A percentile compares a stretch with the other conserved stretches of the same genome.
Conservation (phyloP, 2,797 vertebrate genomes). For the Cygnus olor region DNA sequence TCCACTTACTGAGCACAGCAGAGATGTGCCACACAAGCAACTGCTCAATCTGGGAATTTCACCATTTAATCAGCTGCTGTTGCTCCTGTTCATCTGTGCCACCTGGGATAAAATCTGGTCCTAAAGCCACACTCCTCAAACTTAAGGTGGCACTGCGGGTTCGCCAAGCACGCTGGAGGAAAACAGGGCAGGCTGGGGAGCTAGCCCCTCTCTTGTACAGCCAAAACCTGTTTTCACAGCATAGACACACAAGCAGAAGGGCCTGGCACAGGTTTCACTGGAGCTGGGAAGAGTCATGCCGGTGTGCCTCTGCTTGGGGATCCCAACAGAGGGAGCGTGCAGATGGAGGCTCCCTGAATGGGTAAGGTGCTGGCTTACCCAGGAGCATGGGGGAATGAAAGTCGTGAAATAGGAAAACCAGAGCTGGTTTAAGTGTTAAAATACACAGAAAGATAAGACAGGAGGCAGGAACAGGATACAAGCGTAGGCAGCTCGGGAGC, state of each 20-base stretch:
- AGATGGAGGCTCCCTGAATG: background rate
- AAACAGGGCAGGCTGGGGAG: fast-evolving
- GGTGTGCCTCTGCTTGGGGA: background rate
- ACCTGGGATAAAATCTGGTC: background rate
- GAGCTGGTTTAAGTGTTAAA: background rate
- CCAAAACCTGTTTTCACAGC: fast-evolving
- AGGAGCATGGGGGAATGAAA: background rate
- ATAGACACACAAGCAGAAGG: background rate
- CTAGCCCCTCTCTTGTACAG: background rate
- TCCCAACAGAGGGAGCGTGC: fast-evolving
- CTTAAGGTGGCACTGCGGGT: fast-evolving
- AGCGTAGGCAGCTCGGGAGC: background rate
- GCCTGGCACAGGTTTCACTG: background rate
- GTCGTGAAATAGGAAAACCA: background rate
- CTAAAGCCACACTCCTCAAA: background rate
- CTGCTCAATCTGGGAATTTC: background rate
- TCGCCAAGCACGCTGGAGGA: background rate
- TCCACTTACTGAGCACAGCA: background rate
- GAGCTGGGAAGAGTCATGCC: background rate
- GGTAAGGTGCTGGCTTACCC: background rate
- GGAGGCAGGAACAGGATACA: background rate
- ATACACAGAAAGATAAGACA: background rate
- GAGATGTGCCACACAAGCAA: background rate
- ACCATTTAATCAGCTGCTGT: background rate
- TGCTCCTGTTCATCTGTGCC: background rate